phyloP scores from a whole-genome alignment of 2,113 vertebrate genomes.

The Elachura formosa region DNA sequence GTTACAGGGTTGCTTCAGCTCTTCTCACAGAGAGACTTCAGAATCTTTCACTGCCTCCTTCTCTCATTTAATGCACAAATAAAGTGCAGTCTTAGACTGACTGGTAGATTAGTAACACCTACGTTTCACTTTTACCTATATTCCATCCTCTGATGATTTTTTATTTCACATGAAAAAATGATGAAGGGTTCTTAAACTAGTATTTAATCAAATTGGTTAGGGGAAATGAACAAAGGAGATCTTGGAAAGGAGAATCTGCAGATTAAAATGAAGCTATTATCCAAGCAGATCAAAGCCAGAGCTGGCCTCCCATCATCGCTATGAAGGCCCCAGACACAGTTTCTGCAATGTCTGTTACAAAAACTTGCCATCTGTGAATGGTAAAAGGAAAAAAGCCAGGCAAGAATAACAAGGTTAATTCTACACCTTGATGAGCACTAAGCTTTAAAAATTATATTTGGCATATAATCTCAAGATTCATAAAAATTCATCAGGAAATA shows the following conservation, averaged over 20 bases:
- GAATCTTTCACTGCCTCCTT: background rate
- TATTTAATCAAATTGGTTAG: background rate
- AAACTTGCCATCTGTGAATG: background rate
- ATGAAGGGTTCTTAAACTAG: background rate
- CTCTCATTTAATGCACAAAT: background rate
- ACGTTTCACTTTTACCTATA: background rate
- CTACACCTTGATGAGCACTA: background rate
- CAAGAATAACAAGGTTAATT: background rate
- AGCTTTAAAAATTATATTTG: background rate
- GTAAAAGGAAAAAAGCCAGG: background rate
- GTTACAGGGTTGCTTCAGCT: background rate
- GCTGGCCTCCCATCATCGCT: background rate
- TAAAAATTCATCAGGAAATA: background rate
- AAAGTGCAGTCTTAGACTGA: background rate
- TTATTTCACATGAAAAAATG: background rate
- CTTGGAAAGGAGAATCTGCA: background rate
- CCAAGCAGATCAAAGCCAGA: background rate
- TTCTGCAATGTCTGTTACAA: background rate
- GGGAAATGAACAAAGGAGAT: background rate
- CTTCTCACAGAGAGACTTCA: background rate
- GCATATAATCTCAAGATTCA: background rate
- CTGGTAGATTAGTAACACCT: background rate
- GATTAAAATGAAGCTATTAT: background rate
- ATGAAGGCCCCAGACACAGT: background rate
- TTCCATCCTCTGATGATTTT: background rate